phyloP scores from a whole-genome alignment of 2,888 invertebrate species.

The Lapara coniferarum region DNA sequence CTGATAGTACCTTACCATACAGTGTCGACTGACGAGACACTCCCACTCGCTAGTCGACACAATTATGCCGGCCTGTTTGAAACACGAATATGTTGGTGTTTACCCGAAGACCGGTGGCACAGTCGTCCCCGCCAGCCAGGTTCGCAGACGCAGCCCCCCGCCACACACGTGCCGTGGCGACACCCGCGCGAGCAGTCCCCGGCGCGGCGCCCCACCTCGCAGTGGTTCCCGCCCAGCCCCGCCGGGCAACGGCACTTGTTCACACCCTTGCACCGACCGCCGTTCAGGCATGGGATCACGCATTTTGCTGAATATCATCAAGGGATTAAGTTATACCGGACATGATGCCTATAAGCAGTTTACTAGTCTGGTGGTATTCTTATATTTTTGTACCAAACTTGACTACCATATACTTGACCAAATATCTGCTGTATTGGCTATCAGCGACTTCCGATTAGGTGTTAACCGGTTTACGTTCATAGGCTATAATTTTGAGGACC shows the following conservation, averaged over 20 bases:
- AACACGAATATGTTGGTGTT: neutral
- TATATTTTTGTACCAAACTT: too few relatives aligned
- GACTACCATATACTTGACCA: too few relatives aligned
- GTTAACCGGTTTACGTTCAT: too few relatives aligned
- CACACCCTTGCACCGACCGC: slow-evolving; percentile 94
- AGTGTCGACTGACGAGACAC: too few relatives aligned
- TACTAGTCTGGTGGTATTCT: too few relatives aligned
- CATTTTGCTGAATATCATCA: slow-evolving; percentile 89
- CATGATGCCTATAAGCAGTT: too few relatives aligned
- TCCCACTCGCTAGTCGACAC: too few relatives aligned
- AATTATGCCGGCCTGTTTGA: too few relatives aligned
- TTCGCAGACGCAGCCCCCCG: slow-evolving; percentile 90
- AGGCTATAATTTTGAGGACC: too few relatives aligned
- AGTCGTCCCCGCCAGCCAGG: slow-evolving; percentile 92
- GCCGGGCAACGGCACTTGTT: slow-evolving; percentile 94
- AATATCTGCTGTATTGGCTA: too few relatives aligned
- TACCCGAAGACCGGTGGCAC: slow-evolving; percentile 89
- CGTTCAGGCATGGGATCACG: slow-evolving; percentile 95
- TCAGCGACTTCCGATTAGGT: too few relatives aligned
- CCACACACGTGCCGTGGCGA: slow-evolving; percentile 90
- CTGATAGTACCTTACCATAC: too few relatives aligned
- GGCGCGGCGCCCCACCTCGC: slow-evolving; percentile 92
- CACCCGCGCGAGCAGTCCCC: slow-evolving; percentile 90
- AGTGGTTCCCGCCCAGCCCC: slow-evolving; percentile 94
- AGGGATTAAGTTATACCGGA: neutral